Evolutionary conservation across 2,113 vertebrate species (phyloP), one percentile per base, ranked within the genome.

Genomic region (Porphyrio hochstetteri): DNA sequence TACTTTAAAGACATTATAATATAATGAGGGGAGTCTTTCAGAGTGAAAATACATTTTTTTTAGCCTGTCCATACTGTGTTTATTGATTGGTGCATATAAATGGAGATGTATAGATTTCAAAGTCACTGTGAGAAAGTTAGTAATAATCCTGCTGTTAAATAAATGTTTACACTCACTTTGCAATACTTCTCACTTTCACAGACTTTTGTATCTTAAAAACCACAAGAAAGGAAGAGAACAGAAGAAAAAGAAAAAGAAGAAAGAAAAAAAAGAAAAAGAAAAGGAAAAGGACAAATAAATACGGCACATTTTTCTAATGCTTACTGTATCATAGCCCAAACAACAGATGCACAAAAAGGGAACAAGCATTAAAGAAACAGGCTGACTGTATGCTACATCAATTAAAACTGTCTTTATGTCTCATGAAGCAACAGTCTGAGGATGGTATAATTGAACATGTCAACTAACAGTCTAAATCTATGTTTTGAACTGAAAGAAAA

Each of bases 1-100:
- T 77, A 61, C 38, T 78, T 94, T 91, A 79, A 89, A 95, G 74
- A 78, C 46, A 71, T 83, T 74, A 82, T 63, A 71, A 70, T 65
- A 70, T 57, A 82, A 91, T 56, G 11, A 95, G 69, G 16, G 86
- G 17, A 88, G 9, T 40, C 50, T 80, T 87, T 75, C 50, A 53
- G n/a, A 82, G 38, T 57, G 28, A 55, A 68, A 81, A 27, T 53
- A 40, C 10, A 2, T 38, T 72, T 74, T 91, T 91, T 92, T 90
- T 29, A 83, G 7, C 10, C 28, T 21, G 25, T 28, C 64, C 53
- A 38, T 29, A 52, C 52, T 82, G 13, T 35, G 42, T 38, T 80
- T 82, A 86, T 59, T 85, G 53, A 84, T 40, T 84, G 31, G 17
- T 72, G 38, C 13, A 40, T 33, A 64, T 17, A 91, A 71, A 85